Evolutionary conservation across 2,888 invertebrate species (phyloP).

Genomic region (Andrena haemorrhoa): DNA sequence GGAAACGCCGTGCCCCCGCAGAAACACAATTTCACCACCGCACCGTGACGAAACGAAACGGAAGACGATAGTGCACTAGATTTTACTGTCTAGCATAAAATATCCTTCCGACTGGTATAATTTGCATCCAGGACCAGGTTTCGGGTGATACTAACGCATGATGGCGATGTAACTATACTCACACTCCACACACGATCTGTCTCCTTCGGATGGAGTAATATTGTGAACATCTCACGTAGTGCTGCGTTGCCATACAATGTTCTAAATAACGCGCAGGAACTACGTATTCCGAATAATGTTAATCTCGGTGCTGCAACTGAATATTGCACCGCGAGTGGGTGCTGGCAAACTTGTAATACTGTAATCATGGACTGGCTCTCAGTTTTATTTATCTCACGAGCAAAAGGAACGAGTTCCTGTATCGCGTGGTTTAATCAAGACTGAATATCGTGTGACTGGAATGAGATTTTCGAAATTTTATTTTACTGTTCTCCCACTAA

Average conservation of each 20-base stretch:
- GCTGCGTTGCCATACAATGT: neutral
- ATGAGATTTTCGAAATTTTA: no score
- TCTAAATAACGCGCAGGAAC: neutral
- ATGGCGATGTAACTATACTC: conserved; percentile 6
- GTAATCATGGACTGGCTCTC: no score
- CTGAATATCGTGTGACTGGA: no score
- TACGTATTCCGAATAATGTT: neutral
- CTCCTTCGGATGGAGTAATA: neutral
- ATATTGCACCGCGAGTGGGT: no score
- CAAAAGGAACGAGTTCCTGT: no score
- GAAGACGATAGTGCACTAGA: conserved; percentile 12
- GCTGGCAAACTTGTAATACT: no score
- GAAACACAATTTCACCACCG: conserved; percentile 25
- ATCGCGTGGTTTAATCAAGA: no score
- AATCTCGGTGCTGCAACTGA: neutral
- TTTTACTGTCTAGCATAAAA: conserved; percentile 43
- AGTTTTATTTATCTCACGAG: no score
- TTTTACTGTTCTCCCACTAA: no score
- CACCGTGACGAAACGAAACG: neutral
- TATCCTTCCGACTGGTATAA: conserved; percentile 20
- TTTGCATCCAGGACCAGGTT: conserved; percentile 44
- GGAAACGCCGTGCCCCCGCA: neutral
- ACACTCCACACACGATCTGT: neutral
- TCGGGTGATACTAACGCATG: neutral
- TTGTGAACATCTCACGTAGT: neutral